These are phyloP conservation scores for Felis chaus DNA, from an alignment of 2,113 vertebrate genomes.

Conservation along the genomic window DNA sequence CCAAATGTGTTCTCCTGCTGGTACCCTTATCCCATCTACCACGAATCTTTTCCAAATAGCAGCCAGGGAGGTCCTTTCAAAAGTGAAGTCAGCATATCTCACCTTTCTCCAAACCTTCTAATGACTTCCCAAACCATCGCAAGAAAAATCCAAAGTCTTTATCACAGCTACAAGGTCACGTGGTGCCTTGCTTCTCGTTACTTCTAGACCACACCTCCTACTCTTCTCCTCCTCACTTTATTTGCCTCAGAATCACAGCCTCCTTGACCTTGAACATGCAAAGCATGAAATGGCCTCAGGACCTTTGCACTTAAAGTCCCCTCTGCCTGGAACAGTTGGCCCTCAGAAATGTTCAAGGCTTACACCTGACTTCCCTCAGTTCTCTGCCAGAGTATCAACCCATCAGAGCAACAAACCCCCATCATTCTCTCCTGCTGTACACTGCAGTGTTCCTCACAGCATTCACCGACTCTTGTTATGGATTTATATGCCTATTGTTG, in stretches of 20 bases:
- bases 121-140: not conserved
- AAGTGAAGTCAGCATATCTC: not conserved
- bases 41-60: not conserved
- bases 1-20: not conserved
- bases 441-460: too few relatives aligned
- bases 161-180: not conserved
- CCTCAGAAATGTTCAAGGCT: not conserved
- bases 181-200: accelerated
- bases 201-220: not conserved
- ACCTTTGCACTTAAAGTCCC: not conserved
- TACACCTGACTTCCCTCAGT: not conserved
- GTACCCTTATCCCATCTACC: accelerated
- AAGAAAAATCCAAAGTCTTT: not conserved
- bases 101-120: not conserved
- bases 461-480: not conserved
- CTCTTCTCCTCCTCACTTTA: not conserved
- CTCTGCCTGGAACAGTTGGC: not conserved
- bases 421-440: not conserved
- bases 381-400: not conserved
- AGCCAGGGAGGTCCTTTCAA: not conserved
- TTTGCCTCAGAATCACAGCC: not conserved
- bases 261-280: not conserved
- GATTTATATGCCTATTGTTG: not conserved
- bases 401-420: not conserved
- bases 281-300: not conserved